phyloP scores from a whole-genome alignment of 1,140 invertebrate species.

The Drosophila yakuba region DNA sequence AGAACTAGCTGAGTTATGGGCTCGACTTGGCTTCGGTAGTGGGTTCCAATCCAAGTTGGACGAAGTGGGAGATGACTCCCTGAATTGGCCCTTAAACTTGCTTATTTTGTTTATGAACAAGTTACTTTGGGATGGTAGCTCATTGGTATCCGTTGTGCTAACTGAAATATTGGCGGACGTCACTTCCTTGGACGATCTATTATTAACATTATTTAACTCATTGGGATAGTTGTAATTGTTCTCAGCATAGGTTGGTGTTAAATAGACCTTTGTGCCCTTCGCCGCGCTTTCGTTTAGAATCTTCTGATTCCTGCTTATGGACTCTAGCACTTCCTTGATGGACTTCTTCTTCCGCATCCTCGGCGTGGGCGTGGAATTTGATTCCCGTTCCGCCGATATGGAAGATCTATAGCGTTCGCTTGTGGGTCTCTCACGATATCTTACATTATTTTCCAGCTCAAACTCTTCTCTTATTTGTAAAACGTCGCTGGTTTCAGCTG shows the following conservation, averaged over 20 bases:
- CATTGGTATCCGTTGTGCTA: conserved; percentile 5
- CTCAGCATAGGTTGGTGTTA: conserved; percentile 49
- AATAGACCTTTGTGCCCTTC: conserved; percentile 56
- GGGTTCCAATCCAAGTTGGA: conserved; percentile 84
- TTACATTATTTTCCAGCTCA: conserved; percentile 19
- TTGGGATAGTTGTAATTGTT: conserved; percentile 24
- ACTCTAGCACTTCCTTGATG: conserved; percentile 83
- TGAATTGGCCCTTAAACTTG: conserved; percentile 63
- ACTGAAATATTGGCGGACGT: conserved; percentile 33
- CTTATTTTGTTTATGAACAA: conserved; percentile 72
- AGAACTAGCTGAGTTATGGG: conserved; percentile 16
- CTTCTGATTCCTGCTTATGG: conserved; percentile 80
- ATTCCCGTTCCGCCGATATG: conserved; percentile 6
- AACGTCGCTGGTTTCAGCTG: conserved; percentile 3
- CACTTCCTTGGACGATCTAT: conserved; percentile 22
- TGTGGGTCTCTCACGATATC: background rate
- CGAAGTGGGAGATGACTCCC: conserved; percentile 77
- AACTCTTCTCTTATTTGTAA: conserved; percentile 31
- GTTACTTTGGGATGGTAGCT: conserved; percentile 24
- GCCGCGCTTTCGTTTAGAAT: conserved; percentile 75
- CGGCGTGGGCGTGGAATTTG: conserved; percentile 9
- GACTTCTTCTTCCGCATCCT: conserved; percentile 60
- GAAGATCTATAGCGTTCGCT: conserved; percentile 5
- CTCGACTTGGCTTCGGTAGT: conserved; percentile 78
- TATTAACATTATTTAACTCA: conserved; percentile 27